Base-by-base conservation (phyloP, 1,140 invertebrate genomes). In the Calliopsis andreniformis region DNA sequence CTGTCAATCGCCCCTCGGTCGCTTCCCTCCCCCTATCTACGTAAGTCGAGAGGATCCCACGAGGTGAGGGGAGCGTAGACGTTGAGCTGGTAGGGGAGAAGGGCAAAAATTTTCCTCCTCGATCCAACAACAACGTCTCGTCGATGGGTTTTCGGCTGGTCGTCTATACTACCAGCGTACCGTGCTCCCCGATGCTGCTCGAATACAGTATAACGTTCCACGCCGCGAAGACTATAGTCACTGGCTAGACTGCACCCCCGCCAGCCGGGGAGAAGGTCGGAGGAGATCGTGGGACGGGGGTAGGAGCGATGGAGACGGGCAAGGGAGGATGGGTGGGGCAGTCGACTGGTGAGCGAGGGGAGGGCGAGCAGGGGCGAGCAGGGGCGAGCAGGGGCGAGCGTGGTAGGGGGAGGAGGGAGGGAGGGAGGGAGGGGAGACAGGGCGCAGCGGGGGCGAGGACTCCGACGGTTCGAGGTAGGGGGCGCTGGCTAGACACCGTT, bases 401-500 rank as follows among this genome's bases (percentile, higher is more conserved):
- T 39, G 35, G 35, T 10, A 39, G 35, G 35, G 35, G 35, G 10
- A 39, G 10, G 35, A 10, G 35, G 10, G 35, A 39, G 35, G 10
- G 35, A 70, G 49, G 32, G 72, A 59, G 78, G 64, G 49, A n/a
- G n/a, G n/a, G 64, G 69, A 55, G 67, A 42, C 62, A 82, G 75
- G 80, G 53, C 68, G 68, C 55, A 66, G 73, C 66, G 84, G 71
- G 79, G 80, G 79, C 63, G 79, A 83, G 69, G 81, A 73, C 49
- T 80, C 68, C 77, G 73, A 73, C 66, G 47, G 78, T 80, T 80
- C 79, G 86, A 83, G 80, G 87, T 85, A 87, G 88, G 87, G 87
- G 85, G 82, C 72, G 84, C 82, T 84, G 88, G 87, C 88, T 89
- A 89, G 88, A 89, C 88, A 89, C 81, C 84, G 87, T 86, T 89